These are phyloP conservation scores for Hirtodrosophila duncani DNA, from an alignment of 2,888 invertebrate species.

Conservation along the genomic window DNA sequence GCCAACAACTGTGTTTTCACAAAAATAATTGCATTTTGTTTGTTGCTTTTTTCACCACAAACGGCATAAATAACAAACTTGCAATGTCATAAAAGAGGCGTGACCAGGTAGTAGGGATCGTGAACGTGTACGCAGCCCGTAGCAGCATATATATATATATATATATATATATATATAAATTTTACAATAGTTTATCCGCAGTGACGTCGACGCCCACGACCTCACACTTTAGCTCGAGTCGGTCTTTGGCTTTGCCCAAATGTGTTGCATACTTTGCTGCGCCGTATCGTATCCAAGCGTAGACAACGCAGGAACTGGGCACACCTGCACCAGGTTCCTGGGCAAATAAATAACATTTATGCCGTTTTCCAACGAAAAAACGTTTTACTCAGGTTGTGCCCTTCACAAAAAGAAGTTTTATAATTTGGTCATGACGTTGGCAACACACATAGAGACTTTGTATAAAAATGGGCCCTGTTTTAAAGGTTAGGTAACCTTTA, in stretches of 20 bases:
- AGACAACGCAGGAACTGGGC: slow-evolving; percentile 3
- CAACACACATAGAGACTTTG: too few species aligned
- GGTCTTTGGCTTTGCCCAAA: slow-evolving; percentile 21
- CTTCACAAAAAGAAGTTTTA: too few species aligned
- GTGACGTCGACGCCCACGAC: slow-evolving; percentile 30
- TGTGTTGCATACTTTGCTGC: slow-evolving; percentile 34
- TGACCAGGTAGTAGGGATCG: neutral
- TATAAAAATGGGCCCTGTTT: too few species aligned
- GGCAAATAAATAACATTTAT: slow-evolving; percentile 66
- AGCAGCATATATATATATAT: too few species aligned
- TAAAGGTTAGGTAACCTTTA: too few species aligned
- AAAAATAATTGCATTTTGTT: slow-evolving; percentile 65
- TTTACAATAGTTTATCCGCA: slow-evolving; percentile 58
- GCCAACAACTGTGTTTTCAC: slow-evolving; percentile 2
- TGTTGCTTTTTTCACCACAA: slow-evolving; percentile 54
- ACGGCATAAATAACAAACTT: slow-evolving; percentile 44
- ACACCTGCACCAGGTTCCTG: slow-evolving; percentile 28
- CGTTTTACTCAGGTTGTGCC: slow-evolving; percentile 9
- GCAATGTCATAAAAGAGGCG: neutral
- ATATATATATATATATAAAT: slow-evolving; percentile 59
- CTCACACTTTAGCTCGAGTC: slow-evolving; percentile 9
- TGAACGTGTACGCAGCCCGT: too few species aligned
- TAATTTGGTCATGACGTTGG: too few species aligned
- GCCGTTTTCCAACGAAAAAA: slow-evolving; percentile 39
- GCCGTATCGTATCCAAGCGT: slow-evolving; percentile 18